Percentiles rank a stretch among this genome's conserved stretches.
phyloP scores from a whole-genome alignment of 2,888 invertebrate genomes.

The Cephus spinipes region DNA sequence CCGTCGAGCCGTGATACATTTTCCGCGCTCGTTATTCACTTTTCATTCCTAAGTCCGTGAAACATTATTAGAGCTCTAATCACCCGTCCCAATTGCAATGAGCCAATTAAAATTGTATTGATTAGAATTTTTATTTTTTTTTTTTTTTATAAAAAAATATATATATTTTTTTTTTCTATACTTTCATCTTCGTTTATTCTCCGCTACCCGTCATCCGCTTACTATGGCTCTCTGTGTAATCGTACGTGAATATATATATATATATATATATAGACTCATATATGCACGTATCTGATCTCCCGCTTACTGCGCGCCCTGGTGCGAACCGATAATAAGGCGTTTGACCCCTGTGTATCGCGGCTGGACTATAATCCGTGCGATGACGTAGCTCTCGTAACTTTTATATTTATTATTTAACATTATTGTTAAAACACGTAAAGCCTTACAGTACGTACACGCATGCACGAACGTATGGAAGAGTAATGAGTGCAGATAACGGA shows the following conservation, averaged over 20 bases:
- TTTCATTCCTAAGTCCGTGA: neutral
- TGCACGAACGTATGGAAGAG: neutral
- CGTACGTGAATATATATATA: neutral
- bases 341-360: slow-evolving; percentile 53
- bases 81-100: neutral
- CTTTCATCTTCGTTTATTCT: neutral
- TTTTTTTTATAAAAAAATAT: too few species aligned
- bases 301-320: too few species aligned
- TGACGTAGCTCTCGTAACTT: slow-evolving; percentile 45
- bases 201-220: neutral
- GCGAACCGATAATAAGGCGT: slow-evolving; percentile 48
- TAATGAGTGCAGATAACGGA: slow-evolving; percentile 16
- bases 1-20: neutral
- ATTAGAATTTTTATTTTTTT: neutral
- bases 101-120: neutral
- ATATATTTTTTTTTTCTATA: too few species aligned
- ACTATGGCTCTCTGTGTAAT: neutral
- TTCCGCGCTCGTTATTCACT: neutral
- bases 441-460: neutral
- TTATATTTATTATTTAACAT: slow-evolving; percentile 40
- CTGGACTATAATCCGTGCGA: slow-evolving; percentile 52
- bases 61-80: neutral
- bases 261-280: too few species aligned
- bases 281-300: too few species aligned
- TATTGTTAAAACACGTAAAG: slow-evolving; percentile 25